phyloP scores from a whole-genome alignment of 2,888 invertebrate species.

The Eucriotettix oculatus region DNA sequence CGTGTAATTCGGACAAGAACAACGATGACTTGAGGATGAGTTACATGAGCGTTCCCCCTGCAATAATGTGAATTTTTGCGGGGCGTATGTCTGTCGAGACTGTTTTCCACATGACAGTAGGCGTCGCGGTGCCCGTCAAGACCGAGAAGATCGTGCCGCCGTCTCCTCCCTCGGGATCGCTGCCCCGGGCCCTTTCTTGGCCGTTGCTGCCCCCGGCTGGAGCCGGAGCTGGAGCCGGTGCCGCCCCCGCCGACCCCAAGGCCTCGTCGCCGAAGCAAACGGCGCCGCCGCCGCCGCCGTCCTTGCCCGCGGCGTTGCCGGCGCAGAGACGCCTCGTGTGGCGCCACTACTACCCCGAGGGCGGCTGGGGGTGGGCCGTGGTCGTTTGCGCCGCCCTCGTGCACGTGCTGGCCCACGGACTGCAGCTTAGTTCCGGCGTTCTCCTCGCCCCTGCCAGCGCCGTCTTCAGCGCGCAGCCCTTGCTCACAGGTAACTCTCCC shows the following conservation, averaged over 20 bases:
- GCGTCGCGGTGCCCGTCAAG: too few species aligned
- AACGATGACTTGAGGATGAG: too few species aligned
- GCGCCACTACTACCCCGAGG: constrained; percentile 70
- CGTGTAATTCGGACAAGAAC: too few species aligned
- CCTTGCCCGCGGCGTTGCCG: neutral
- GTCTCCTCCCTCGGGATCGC: neutral
- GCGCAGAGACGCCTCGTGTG: constrained; percentile 38
- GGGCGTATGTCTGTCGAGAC: too few species aligned
- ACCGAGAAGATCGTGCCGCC: too few species aligned
- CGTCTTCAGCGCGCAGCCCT: constrained; percentile 7
- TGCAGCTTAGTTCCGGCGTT: constrained; percentile 45
- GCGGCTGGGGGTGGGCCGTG: constrained; percentile 76
- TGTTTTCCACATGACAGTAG: too few species aligned
- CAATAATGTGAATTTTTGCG: too few species aligned
- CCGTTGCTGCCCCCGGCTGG: neutral
- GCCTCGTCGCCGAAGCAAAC: too few species aligned
- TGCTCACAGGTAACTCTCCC: constrained; percentile 5
- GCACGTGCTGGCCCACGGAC: constrained; percentile 55
- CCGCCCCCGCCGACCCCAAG: too few species aligned
- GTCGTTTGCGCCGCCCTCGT: constrained; percentile 54
- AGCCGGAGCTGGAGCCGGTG: neutral
- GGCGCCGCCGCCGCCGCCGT: neutral
- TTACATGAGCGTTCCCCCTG: too few species aligned
- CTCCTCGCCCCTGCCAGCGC: constrained; percentile 19
- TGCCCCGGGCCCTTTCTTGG: neutral